Conservation (phyloP, 2,888 invertebrate genomes). For the Leucoptera coffeella region DNA sequence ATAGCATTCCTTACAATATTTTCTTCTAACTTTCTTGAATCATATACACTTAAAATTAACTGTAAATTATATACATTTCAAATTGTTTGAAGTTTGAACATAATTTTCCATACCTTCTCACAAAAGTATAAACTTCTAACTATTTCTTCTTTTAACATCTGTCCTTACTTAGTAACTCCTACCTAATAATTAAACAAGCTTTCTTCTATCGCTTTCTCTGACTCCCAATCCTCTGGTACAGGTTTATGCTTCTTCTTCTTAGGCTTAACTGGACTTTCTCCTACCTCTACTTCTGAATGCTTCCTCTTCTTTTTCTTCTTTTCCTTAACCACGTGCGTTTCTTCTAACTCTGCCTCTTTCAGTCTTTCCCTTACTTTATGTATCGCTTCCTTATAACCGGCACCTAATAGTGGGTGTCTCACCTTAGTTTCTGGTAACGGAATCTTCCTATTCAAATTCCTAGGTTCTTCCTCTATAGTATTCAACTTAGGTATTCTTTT, state of each 20-base stretch:
- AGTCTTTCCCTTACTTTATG: conserved; percentile 8
- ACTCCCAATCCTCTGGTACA: conserved; percentile 25
- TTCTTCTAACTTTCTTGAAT: too few species aligned
- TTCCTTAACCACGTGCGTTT: conserved; percentile 7
- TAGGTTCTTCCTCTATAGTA: conserved; percentile 12
- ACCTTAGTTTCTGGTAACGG: conserved; percentile 31
- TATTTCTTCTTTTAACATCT: neutral
- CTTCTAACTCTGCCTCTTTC: conserved; percentile 3
- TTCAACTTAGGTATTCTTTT: conserved; percentile 27
- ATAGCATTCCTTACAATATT: too few species aligned
- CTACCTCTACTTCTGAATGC: conserved; percentile 9
- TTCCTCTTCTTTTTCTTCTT: conserved; percentile 13
- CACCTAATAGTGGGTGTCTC: conserved; percentile 32
- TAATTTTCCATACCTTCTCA: too few species aligned
- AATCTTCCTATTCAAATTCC: conserved; percentile 14
- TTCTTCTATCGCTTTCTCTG: conserved; percentile 30
- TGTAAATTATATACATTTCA: too few species aligned
- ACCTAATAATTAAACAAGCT: conserved; percentile 33
- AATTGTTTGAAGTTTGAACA: too few species aligned
- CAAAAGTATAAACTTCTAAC: too few species aligned
- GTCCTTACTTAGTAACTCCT: conserved; percentile 2
- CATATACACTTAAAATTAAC: too few species aligned
- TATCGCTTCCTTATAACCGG: conserved; percentile 22
- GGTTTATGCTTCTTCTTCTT: conserved; percentile 14
- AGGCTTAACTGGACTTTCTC: conserved; percentile 8